phyloP scores from a whole-genome alignment of 2,888 invertebrate species.

The Laothoe populi region DNA sequence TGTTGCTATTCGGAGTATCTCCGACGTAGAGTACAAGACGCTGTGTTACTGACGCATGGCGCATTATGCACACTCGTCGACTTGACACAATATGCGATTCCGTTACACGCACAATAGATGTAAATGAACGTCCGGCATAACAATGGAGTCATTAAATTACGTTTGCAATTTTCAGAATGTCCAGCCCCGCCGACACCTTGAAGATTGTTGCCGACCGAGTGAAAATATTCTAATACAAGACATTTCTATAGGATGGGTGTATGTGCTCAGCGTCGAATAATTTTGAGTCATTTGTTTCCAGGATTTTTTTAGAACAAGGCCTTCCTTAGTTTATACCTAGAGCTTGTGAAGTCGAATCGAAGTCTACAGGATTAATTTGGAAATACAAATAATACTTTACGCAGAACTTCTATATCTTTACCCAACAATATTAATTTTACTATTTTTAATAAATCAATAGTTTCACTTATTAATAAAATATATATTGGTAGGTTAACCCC shows the following conservation, averaged over 20 bases:
- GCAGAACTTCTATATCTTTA: too few relatives aligned
- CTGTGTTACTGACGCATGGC: slow-evolving; percentile 25
- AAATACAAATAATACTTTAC: too few relatives aligned
- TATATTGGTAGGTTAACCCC: too few relatives aligned
- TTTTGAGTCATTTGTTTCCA: neutral
- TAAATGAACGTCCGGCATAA: slow-evolving; percentile 42
- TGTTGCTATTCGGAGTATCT: neutral
- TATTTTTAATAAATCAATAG: too few relatives aligned
- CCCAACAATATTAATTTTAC: too few relatives aligned
- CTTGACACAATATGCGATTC: slow-evolving; percentile 57
- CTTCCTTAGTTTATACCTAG: neutral
- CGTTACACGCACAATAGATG: slow-evolving; percentile 60
- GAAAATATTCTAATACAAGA: slow-evolving; percentile 46
- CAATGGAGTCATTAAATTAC: slow-evolving; percentile 46
- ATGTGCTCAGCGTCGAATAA: slow-evolving; percentile 44
- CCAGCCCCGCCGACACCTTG: slow-evolving; percentile 73
- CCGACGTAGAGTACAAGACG: neutral
- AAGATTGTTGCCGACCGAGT: slow-evolving; percentile 43
- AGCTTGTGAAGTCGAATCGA: neutral
- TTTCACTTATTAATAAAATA: too few relatives aligned
- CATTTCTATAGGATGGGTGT: slow-evolving; percentile 59
- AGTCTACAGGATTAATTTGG: neutral
- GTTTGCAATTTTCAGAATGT: slow-evolving; percentile 74
- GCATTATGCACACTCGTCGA: slow-evolving; percentile 52
- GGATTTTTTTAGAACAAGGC: neutral